A percentile compares a stretch with the other conserved stretches of the same genome.
Evolutionary conservation across 2,797 vertebrate genomes (phyloP).

Genomic region (Enteromius radiatus): DNA sequence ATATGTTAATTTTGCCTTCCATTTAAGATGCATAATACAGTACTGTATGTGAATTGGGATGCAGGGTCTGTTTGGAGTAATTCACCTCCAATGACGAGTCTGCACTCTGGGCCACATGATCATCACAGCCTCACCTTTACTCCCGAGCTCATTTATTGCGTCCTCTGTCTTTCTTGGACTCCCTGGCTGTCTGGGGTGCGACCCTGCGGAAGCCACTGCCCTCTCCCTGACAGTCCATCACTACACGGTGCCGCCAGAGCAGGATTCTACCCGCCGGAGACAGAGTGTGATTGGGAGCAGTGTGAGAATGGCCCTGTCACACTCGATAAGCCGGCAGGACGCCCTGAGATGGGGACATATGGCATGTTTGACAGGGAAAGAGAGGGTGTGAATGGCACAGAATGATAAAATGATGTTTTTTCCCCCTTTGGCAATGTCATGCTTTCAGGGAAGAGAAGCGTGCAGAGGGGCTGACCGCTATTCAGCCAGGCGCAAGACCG

Average conservation of each 20-base stretch:
- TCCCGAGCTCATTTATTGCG: constrained; percentile 58
- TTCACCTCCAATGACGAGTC: constrained; percentile 10
- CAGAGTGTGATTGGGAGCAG: constrained; percentile 82
- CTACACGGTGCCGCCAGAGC: constrained; percentile 68
- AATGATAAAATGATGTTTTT: constrained; percentile 81
- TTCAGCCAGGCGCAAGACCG: constrained; percentile 75
- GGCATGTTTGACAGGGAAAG: constrained; percentile 83
- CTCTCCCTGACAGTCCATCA: constrained; percentile 79
- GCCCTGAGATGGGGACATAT: constrained; percentile 84
- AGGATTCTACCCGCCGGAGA: constrained; percentile 71
- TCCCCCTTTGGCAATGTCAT: constrained; percentile 82
- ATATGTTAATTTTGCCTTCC: not conserved
- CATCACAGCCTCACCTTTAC: constrained; percentile 35
- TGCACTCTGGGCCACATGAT: constrained; percentile 12
- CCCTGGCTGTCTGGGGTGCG: constrained; percentile 68
- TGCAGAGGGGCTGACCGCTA: constrained; percentile 68
- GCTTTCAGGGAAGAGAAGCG: constrained; percentile 75
- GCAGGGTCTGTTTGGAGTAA: not conserved
- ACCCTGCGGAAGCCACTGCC: constrained; percentile 76
- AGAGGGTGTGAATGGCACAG: constrained; percentile 82
- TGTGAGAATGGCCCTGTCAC: constrained; percentile 85
- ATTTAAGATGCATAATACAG: not conserved
- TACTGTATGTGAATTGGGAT: not conserved
- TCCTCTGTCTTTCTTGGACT: constrained; percentile 68
- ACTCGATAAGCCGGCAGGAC: constrained; percentile 82